These are phyloP conservation scores for Hypotaenidia philippensis DNA, from an alignment of 2,797 vertebrate genomes.

Conservation along the genomic window DNA sequence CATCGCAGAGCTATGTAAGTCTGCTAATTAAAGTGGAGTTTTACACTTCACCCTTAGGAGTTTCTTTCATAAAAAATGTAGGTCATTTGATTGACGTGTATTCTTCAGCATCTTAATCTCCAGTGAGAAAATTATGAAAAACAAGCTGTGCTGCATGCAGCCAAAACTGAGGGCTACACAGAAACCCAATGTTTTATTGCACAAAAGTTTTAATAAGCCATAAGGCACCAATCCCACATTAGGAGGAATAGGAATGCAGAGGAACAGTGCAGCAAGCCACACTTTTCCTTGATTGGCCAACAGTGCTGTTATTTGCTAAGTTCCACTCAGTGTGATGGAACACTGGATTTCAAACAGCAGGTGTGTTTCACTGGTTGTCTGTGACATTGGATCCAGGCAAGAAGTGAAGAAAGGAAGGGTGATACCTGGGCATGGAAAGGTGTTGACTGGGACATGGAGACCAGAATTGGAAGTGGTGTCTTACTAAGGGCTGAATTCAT, in stretches of 20 bases:
- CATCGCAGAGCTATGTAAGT: conserved; percentile 55
- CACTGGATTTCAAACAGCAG: neutral
- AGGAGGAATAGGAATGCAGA: neutral
- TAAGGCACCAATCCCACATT: neutral
- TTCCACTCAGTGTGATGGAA: neutral
- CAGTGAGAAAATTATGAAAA: conserved; percentile 27
- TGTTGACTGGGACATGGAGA: neutral
- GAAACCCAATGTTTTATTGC: neutral
- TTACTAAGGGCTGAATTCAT: neutral
- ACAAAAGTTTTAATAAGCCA: conserved; percentile 6
- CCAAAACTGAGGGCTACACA: neutral
- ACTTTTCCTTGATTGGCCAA: neutral
- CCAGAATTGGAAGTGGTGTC: neutral
- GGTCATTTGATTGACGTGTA: conserved; percentile 78
- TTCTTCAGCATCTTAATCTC: conserved; percentile 63
- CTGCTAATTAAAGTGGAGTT: conserved; percentile 78
- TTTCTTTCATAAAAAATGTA: conserved; percentile 68
- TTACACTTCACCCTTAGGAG: conserved; percentile 62
- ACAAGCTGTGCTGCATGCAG: conserved; percentile 1
- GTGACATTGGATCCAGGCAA: neutral
- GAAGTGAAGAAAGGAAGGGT: neutral
- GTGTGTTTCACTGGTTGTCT: neutral
- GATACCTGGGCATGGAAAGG: neutral
- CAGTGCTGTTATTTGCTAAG: neutral
- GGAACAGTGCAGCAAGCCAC: neutral